Conservation (phyloP, 1,140 invertebrate species). For the Pectinophora gossypiella region DNA sequence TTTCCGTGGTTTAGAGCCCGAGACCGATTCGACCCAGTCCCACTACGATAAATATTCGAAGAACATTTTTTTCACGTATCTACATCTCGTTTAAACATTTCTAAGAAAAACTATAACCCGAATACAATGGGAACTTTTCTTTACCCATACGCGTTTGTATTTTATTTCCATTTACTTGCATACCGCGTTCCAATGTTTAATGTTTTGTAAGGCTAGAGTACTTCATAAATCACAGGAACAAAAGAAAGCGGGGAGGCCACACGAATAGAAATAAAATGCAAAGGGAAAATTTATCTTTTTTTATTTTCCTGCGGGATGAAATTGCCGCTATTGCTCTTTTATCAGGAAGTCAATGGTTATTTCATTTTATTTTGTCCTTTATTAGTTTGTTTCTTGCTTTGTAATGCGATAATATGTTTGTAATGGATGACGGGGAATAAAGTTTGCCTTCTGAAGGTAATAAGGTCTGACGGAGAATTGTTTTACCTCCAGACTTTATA, state of each 20-base stretch:
- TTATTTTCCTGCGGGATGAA: constrained; percentile 25
- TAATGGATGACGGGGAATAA: background rate
- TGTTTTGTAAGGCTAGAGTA: constrained; percentile 52
- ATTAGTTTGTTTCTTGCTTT: constrained; percentile 13
- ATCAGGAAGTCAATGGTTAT: constrained; percentile 37
- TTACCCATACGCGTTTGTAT: constrained; percentile 14
- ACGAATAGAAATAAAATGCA: constrained; percentile 42
- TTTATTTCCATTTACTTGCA: constrained; percentile 47
- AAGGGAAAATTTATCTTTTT: constrained; percentile 51
- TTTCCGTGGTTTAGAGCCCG: too few species aligned
- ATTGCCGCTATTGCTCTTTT: constrained; percentile 40
- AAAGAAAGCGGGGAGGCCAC: constrained; percentile 35
- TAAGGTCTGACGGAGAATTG: too few species aligned
- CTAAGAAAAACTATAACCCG: background rate
- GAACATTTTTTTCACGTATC: too few species aligned
- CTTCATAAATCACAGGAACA: constrained; percentile 60
- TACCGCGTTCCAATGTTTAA: constrained; percentile 43
- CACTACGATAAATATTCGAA: too few species aligned
- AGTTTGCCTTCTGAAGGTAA: too few species aligned
- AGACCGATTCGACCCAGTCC: too few species aligned
- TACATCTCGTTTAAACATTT: too few species aligned
- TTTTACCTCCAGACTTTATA: too few species aligned
- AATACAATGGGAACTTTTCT: background rate
- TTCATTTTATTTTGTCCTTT: constrained; percentile 14
- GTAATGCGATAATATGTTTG: background rate